These are phyloP conservation scores for Pontoporia blainvillei DNA, from an alignment of 2,113 vertebrate genomes.

Conservation along the genomic window DNA sequence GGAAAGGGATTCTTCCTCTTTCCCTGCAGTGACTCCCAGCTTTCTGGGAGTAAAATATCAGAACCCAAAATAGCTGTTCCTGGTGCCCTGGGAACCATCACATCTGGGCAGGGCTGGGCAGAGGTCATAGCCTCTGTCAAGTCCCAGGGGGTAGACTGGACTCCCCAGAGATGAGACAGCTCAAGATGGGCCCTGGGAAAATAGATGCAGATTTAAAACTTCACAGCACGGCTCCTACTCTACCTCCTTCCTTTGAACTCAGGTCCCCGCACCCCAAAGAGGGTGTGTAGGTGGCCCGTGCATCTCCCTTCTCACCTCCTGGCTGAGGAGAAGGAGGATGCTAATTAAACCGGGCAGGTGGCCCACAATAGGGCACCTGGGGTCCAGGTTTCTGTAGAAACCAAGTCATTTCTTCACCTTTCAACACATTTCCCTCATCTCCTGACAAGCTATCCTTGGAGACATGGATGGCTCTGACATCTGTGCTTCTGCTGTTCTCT, in stretches of 20 bases:
- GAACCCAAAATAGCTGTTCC: neutral
- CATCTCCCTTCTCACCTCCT: neutral
- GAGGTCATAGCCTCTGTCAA: neutral
- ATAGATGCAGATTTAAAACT: neutral
- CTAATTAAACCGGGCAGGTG: neutral
- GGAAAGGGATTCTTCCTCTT: neutral
- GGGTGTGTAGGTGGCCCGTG: neutral
- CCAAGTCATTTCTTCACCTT: neutral
- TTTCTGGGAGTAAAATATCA: neutral
- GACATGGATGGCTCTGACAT: neutral
- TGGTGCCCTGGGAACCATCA: neutral
- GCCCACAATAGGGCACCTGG: neutral
- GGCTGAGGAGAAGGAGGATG: neutral
- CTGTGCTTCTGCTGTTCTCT: neutral
- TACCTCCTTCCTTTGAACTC: neutral
- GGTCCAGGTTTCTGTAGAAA: constrained; percentile 64
- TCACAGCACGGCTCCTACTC: neutral
- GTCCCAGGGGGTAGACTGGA: neutral
- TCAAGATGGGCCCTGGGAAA: neutral
- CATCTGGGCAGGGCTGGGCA: neutral
- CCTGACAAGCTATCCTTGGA: neutral
- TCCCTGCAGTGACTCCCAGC: neutral
- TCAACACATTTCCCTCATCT: neutral
- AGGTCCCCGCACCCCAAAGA: neutral
- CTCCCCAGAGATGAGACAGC: neutral